phyloP scores from a whole-genome alignment of 2,888 invertebrate species.

The Escarpia spicata region DNA sequence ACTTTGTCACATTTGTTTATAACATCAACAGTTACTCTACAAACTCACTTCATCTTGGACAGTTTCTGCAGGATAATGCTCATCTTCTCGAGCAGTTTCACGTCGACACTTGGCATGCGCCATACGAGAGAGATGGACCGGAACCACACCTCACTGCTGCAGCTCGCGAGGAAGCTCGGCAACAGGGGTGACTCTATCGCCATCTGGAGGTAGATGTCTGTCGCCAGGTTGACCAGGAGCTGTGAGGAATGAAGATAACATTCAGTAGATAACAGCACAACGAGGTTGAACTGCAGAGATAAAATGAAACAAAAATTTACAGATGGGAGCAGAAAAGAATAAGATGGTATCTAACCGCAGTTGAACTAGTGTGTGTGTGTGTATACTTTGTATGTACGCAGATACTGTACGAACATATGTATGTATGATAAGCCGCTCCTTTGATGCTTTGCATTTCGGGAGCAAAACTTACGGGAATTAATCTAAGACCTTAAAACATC shows the following conservation, averaged over 20 bases:
- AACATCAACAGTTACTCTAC: background rate
- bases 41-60: conserved; percentile 57
- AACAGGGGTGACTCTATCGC: conserved; percentile 59
- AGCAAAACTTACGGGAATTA: too few relatives aligned
- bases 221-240: conserved; percentile 56
- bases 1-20: background rate
- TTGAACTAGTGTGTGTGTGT: too few relatives aligned
- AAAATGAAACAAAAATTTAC: background rate
- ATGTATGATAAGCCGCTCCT: too few relatives aligned
- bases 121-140: conserved; percentile 59
- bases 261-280: background rate
- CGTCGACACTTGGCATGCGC: conserved; percentile 54
- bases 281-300: background rate
- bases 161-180: conserved; percentile 57
- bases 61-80: conserved; percentile 63
- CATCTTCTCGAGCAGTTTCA: conserved; percentile 58
- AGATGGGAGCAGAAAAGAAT: background rate
- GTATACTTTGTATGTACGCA: too few relatives aligned
- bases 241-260: conserved; percentile 41
- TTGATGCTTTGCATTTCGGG: too few relatives aligned
- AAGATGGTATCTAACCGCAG: too few relatives aligned
- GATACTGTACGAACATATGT: too few relatives aligned
- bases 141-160: conserved; percentile 62
- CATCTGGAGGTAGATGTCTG: conserved; percentile 61
- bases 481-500: too few relatives aligned